Conservation (phyloP, 1,140 invertebrate genomes). For the Campodea augens region DNA sequence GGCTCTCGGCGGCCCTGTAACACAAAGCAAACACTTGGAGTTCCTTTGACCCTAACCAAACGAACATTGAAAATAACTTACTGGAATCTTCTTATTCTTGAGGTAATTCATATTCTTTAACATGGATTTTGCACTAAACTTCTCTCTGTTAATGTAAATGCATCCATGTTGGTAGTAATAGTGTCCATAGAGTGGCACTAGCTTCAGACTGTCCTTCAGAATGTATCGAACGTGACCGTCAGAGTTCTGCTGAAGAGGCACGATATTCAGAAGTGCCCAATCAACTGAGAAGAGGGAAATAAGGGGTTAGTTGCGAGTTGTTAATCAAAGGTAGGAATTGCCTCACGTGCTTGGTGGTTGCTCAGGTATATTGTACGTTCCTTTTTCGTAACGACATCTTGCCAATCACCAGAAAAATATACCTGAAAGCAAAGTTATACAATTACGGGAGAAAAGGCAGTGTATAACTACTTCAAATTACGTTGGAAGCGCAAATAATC, state of each 20-base stretch:
- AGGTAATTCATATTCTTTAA: slow-evolving; percentile 24
- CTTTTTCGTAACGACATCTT: slow-evolving; percentile 21
- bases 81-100: slow-evolving; percentile 23
- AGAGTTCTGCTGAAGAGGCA: slow-evolving; percentile 27
- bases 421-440: slow-evolving; percentile 19
- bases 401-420: slow-evolving; percentile 29
- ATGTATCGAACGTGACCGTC: slow-evolving; percentile 29
- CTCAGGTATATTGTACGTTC: slow-evolving; percentile 30
- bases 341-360: slow-evolving; percentile 34
- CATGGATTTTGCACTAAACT: slow-evolving; percentile 26
- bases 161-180: slow-evolving; percentile 32
- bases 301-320: too few relatives aligned
- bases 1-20: too few relatives aligned
- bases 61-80: too few relatives aligned
- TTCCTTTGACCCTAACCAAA: too few relatives aligned
- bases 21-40: too few relatives aligned
- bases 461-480: too few relatives aligned
- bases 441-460: slow-evolving; percentile 4
- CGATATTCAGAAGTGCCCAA: slow-evolving; percentile 30
- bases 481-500: too few relatives aligned
- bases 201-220: slow-evolving; percentile 31
- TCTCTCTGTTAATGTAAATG: slow-evolving; percentile 30
- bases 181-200: slow-evolving; percentile 34
- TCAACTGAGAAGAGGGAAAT: slow-evolving; percentile 32
- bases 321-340: too few relatives aligned